Base-by-base conservation (phyloP, 2,113 vertebrate genomes). In the Upupa epops region DNA sequence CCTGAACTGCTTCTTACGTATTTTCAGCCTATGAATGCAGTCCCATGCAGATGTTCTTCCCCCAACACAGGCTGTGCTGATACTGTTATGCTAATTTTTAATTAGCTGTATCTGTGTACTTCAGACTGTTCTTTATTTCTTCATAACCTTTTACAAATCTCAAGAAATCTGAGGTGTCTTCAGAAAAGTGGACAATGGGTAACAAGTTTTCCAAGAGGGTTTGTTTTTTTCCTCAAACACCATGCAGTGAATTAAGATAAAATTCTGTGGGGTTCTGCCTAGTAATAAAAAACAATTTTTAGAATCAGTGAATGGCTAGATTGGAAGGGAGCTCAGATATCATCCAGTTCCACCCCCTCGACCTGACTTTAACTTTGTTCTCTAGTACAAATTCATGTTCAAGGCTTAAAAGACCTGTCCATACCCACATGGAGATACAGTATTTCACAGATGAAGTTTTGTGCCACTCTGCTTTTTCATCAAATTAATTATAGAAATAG, bases 151-250 rank as follows among this genome's bases (percentile, higher is more conserved):
- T 92, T 89, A 92, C 59, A 97, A 96, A 97, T 92, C 93, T 93
- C 93, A 96, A 96, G 94, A 91, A 97, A 96, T 95, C 78, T 95
- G 93, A 94, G 90, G 79, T 78, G 56, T 40, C 92, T 88, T 96
- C 77, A 95, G 76, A 79, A 96, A 81, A 97, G 73, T 95, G 92
- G 92, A 98, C 97, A 97, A 93, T 79, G 69, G 96, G 95, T 92
- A 89, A 84, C 72, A 69, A 65, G 1, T 36, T 92, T 88, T 70
- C 63, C 40, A 11, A 42, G 40, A 42, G 40, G 40, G 40, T 42
- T 42, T 42, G 40, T 42, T 12, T 42, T 12, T 42, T 42, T 88
- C 51, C 70, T 37, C 10, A 8, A 95, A 86, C 55, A 63, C 13
- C 31, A 95, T 74, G 18, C 45, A 94, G 70, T 89, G 75, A 89